Base-by-base conservation (phyloP, 2,113 vertebrate species). In the Plestiodon gilberti region DNA sequence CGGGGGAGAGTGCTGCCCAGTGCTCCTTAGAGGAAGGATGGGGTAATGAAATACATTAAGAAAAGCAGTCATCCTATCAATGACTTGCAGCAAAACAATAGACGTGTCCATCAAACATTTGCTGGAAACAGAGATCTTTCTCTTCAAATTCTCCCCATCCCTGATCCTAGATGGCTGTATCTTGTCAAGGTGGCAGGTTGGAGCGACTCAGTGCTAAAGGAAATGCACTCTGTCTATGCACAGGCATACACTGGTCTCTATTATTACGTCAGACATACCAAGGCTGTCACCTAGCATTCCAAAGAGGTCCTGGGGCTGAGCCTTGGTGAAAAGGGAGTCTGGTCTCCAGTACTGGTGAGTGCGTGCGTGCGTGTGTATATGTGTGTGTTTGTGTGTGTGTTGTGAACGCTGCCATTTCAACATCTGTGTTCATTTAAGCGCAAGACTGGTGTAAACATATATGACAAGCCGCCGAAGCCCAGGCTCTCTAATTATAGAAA, bases 391-490 rank as follows among this genome's bases (percentile, higher is more conserved):
- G n/a, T n/a, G n/a, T 69, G 89, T 74, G 85, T 74, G 78, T 81
- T 83, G 84, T 87, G 88, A 87, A 91, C 64, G 88, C 91, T 80
- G 92, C 92, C 84, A 48, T 90, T 90, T 8, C 85, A 6, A 88
- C 93, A 90, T 92, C 93, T 90, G 92, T 67, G 87, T 91, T 55
- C 92, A 11, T 91, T 89, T 89, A 92, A 93, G 81, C 88, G 75
- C 78, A 84, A 70, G 83, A 88, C 91, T 88, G 87, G 86, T 91
- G 89, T 95, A 95, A 95, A 94, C 93, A 95, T 84, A 85, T 0
- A 87, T 28, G 90, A 95, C 93, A 88, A 88, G 90, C 74, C 85
- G 91, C 87, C 87, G 70, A 92, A 93, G 57, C 40, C 69, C 71
- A 81, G 71, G 89, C 92, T 78, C 87, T 84, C 80, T 93, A 90